Conservation (phyloP, 2,797 vertebrate genomes). For the Galaxias olidus region DNA sequence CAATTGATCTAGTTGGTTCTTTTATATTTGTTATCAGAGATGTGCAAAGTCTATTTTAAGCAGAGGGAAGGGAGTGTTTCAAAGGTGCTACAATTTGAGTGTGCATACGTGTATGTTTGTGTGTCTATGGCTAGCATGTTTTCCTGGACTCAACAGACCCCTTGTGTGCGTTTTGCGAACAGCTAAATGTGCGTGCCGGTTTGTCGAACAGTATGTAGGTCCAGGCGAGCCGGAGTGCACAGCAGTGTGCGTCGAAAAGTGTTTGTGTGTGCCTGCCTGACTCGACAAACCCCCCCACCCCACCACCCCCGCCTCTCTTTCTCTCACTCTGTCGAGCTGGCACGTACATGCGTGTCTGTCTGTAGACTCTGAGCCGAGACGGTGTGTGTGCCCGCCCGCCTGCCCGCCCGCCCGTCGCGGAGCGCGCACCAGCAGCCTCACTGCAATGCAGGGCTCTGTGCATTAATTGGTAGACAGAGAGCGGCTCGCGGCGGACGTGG, state of each 20-base stretch:
- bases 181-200: no score
- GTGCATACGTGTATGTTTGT: no score
- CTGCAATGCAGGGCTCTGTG: slow-evolving; percentile 84
- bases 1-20: not conserved
- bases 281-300: slow-evolving; percentile 5
- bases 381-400: slow-evolving; percentile 60
- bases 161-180: no score
- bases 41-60: slow-evolving; percentile 10
- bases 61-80: not conserved
- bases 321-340: slow-evolving; percentile 59
- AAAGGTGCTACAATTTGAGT: not conserved
- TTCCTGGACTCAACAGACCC: no score
- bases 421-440: slow-evolving; percentile 73
- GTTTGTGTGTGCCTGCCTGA: slow-evolving; percentile 1
- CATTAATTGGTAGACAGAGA: slow-evolving; percentile 76
- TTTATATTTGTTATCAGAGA: slow-evolving; percentile 14
- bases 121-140: no score
- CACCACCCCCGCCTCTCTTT: slow-evolving; percentile 10
- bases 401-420: slow-evolving; percentile 32
- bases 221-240: no score
- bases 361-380: slow-evolving; percentile 69
- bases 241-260: no score
- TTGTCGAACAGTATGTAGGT: no score
- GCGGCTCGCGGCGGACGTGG: slow-evolving; percentile 21
- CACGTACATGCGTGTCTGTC: slow-evolving; percentile 79